Conservation (phyloP, 2,888 invertebrate species). For the Hesperia comma region DNA sequence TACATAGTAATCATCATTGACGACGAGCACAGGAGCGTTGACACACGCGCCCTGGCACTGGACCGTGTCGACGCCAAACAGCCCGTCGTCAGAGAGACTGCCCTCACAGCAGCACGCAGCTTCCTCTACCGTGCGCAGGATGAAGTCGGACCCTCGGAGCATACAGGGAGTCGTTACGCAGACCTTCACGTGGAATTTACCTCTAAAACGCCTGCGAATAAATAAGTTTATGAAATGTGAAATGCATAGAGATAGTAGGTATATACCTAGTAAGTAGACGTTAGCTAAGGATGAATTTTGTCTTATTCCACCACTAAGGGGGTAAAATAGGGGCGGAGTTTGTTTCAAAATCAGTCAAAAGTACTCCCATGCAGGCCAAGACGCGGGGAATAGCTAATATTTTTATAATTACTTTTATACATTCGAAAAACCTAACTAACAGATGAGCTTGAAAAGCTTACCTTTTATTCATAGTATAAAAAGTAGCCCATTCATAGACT, state of each 20-base stretch:
- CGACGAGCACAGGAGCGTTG: conserved; percentile 68
- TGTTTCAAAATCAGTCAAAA: too few relatives aligned
- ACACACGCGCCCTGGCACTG: conserved; percentile 74
- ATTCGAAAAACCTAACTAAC: too few relatives aligned
- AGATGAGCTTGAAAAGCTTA: conserved; percentile 38
- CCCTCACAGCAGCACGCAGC: conserved; percentile 61
- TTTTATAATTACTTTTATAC: too few relatives aligned
- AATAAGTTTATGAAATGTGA: too few relatives aligned
- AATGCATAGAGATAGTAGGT: too few relatives aligned
- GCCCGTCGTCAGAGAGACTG: conserved; percentile 57
- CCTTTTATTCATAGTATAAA: conserved; percentile 73
- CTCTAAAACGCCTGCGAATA: conserved; percentile 58
- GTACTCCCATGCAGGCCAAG: too few relatives aligned
- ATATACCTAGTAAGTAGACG: too few relatives aligned
- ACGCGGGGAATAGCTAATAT: too few relatives aligned
- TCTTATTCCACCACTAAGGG: too few relatives aligned
- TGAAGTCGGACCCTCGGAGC: conserved; percentile 67
- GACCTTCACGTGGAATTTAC: conserved; percentile 71
- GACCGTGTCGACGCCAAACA: conserved; percentile 72
- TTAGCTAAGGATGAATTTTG: too few relatives aligned
- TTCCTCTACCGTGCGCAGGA: conserved; percentile 62
- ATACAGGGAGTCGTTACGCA: conserved; percentile 74
- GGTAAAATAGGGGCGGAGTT: too few relatives aligned
- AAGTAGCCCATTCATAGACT: conserved; percentile 72
- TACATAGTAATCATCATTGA: conserved; percentile 76